Conservation (phyloP, 2,113 vertebrate genomes). For the Amblyornis subalaris region DNA sequence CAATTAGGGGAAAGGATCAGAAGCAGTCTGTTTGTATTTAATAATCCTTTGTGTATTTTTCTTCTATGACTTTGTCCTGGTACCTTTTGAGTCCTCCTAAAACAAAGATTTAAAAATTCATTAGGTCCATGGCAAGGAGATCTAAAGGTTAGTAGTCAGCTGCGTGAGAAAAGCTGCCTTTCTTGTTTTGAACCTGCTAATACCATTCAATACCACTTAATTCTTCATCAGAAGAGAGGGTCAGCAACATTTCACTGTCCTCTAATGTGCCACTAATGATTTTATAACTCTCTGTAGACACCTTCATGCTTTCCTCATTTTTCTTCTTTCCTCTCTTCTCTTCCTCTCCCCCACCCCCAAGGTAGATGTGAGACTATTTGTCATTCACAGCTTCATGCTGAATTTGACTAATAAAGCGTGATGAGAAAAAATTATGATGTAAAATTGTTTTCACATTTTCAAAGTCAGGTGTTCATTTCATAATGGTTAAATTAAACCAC, state of each 20-base stretch:
- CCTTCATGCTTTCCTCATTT: background rate
- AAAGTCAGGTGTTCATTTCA: background rate
- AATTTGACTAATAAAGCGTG: slow-evolving; percentile 4
- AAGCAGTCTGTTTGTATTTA: background rate
- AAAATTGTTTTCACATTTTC: slow-evolving; percentile 17
- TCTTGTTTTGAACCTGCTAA: background rate
- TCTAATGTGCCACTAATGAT: background rate
- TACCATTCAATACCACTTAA: background rate
- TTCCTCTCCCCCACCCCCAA: background rate
- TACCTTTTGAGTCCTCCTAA: background rate
- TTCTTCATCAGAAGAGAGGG: background rate
- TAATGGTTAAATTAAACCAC: background rate
- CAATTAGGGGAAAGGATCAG: background rate
- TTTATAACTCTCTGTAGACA: background rate
- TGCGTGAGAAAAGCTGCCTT: background rate
- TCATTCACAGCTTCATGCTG: slow-evolving; percentile 1
- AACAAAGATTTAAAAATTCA: background rate
- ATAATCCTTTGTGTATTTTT: background rate
- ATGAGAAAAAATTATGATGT: background rate
- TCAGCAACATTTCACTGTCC: background rate
- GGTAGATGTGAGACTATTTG: background rate
- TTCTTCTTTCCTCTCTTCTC: background rate
- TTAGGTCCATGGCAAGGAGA: background rate
- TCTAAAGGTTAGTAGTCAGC: background rate
- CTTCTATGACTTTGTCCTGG: background rate